Conservation (phyloP, 2,113 vertebrate genomes). For the Seriola aureovittata region DNA sequence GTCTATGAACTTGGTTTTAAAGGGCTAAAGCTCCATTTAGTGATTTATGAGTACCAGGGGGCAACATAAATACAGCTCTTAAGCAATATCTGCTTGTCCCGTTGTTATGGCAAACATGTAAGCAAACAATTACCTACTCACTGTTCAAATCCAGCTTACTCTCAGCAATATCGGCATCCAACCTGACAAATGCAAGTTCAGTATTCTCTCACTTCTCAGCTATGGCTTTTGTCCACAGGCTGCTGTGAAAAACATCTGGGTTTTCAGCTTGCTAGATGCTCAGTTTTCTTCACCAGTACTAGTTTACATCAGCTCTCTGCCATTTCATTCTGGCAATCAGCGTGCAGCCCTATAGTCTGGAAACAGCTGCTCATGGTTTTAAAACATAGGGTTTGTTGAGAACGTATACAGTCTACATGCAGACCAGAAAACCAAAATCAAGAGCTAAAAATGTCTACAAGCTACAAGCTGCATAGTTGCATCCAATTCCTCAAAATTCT, state of each 20-base stretch:
- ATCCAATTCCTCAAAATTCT: neutral
- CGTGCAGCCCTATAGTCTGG: neutral
- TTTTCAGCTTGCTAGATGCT: neutral
- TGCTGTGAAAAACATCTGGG: neutral
- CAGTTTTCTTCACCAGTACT: neutral
- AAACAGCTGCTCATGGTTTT: slow-evolving; percentile 15
- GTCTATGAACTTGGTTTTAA: neutral
- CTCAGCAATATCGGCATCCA: neutral
- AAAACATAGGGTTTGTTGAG: slow-evolving; percentile 2
- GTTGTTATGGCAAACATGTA: neutral
- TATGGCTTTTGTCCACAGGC: neutral
- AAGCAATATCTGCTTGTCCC: neutral
- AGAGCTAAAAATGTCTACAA: neutral
- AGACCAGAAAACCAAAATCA: slow-evolving; percentile 7
- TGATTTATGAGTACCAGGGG: neutral
- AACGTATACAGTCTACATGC: neutral
- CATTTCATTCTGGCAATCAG: neutral
- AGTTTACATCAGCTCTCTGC: neutral
- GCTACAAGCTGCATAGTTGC: neutral
- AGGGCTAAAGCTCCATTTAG: neutral
- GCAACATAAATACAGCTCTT: neutral
- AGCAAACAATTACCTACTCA: neutral
- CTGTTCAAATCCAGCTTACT: neutral
- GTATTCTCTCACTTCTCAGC: neutral
- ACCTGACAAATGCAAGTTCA: neutral